These are phyloP conservation scores for Cryptomyrus ogoouensis DNA, from an alignment of 2,113 vertebrate genomes.

Conservation along the genomic window DNA sequence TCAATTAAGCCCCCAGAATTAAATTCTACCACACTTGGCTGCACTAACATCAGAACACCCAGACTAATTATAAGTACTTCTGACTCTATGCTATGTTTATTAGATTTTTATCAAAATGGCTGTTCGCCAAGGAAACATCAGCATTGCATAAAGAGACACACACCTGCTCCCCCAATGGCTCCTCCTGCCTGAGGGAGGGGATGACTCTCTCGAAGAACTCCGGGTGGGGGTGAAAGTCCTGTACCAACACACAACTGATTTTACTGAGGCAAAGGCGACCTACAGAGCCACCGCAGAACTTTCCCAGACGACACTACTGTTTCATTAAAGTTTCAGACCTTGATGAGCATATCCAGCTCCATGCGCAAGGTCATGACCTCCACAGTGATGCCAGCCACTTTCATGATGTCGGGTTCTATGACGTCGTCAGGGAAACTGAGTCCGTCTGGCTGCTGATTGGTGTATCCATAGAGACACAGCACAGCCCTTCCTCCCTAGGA, in stretches of 20 bases:
- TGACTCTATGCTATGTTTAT: not conserved
- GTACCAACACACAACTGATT: slow-evolving; percentile 12
- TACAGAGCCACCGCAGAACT: not conserved
- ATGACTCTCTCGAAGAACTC: slow-evolving; percentile 65
- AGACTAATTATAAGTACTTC: not conserved
- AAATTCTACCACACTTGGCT: not conserved
- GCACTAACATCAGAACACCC: not conserved
- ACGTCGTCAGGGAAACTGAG: slow-evolving; percentile 75
- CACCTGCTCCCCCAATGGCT: slow-evolving; percentile 26
- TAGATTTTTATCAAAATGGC: not conserved
- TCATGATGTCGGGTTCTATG: slow-evolving; percentile 62
- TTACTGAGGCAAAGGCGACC: not conserved
- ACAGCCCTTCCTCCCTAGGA: slow-evolving; percentile 77
- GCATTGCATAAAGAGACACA: not conserved
- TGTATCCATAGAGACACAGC: slow-evolving; percentile 78
- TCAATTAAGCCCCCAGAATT: not conserved
- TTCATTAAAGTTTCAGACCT: slow-evolving; percentile 46
- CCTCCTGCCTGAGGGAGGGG: slow-evolving; percentile 56
- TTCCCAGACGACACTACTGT: not conserved
- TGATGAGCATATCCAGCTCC: slow-evolving; percentile 74
- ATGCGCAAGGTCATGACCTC: slow-evolving; percentile 75
- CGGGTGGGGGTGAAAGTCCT: slow-evolving; percentile 68
- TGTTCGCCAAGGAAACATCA: not conserved
- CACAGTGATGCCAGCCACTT: slow-evolving; percentile 72
- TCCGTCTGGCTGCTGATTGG: slow-evolving; percentile 72